Base-by-base conservation (phyloP, 2,797 vertebrate species). In the Muscicapa striata region DNA sequence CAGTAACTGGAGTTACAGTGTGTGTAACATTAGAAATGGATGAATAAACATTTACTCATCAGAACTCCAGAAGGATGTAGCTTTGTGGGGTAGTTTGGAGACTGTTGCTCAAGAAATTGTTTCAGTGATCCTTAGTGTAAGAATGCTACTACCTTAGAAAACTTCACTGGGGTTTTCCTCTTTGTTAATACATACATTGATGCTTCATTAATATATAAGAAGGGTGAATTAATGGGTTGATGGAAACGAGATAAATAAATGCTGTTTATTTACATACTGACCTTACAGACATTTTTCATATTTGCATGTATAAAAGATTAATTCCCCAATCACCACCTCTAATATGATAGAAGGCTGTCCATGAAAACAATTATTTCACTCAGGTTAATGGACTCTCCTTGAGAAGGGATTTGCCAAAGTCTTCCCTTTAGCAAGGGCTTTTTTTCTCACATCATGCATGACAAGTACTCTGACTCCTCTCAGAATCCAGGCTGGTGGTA, bases 41-140 rank as follows among this genome's bases (percentile, higher is more conserved):
- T 72, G 55, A 84, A 75, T 69, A 85, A 78, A 13, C 21, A 83
- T 38, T 87, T 77, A 72, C 15, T 81, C 23, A 66, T 74, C 77
- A 46, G 62, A 91, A 89, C 9, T 80, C 40, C 22, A 64, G 52
- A 61, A 83, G 29, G 18, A 38, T 30, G 34, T 49, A 75, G 8
- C 2, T 91, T 93, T 89, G 58, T 11, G 5, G 26, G 4, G 30
- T 55, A 45, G n/a, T 93, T 69, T 64, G 49, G 32, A 89, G 14
- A 17, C 10, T 58, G 40, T 41, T 84, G 15, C n/a, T 64, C 30
- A 46, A n/a, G n/a, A 83, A 64, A 66, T 45, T 70, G 3, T 73
- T 80, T 49, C 51, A 34, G 23, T 40, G 13, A 16, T 81, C 64
- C 46, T 75, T 38, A 64, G 16, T 67, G 17, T 12, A 77, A 46